Base-by-base conservation (phyloP, 1,140 invertebrate genomes). In the Drosophila saltans region DNA sequence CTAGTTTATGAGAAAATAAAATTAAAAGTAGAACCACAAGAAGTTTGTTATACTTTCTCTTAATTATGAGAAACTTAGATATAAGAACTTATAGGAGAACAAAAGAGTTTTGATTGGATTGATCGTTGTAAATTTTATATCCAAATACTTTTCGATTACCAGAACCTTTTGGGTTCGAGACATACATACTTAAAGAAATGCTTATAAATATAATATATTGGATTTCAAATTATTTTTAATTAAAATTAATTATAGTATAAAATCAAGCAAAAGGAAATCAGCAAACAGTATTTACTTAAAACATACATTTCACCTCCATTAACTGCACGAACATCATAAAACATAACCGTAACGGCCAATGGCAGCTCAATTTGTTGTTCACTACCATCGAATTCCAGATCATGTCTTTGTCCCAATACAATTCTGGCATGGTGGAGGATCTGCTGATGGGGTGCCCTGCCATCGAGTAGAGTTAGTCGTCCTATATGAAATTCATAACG, bases 401-500 rank as follows among this genome's bases (percentile, higher is more conserved):
- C 90, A 39, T 88, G 76, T 8, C 90, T 62, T 11, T 81, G 78
- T 0, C 88, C 91, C 43, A 92, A 41, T 0, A 81, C 61, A 8
- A 90, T 9, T 0, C 66, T 60, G 1, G 76, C 89, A 41, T 81
- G 71, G 26, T 84, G 70, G 24, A 92, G 7, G 1, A 92, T 57
- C 9, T 58, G 60, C 24, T 92, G 91, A 64, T 85, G 72, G 0
- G 72, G 63, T 2, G 71, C 64, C 3, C 41, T 61, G 2, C 80
- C 65, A 0, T 68, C 70, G 1, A 78, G 39, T 6, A 88, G 26
- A 0, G 71, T 57, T 21, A 78, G 10, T 3, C 62, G 60, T 1
- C 66, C 76, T 7, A 83, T 69, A 52, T 81, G 74, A 52, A 92
- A 91, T 55, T 92, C 91, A 55, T 91, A 92, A 21, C 70, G 48